Conservation (phyloP, 2,888 invertebrate genomes). For the Ormyrus pomaceus region DNA sequence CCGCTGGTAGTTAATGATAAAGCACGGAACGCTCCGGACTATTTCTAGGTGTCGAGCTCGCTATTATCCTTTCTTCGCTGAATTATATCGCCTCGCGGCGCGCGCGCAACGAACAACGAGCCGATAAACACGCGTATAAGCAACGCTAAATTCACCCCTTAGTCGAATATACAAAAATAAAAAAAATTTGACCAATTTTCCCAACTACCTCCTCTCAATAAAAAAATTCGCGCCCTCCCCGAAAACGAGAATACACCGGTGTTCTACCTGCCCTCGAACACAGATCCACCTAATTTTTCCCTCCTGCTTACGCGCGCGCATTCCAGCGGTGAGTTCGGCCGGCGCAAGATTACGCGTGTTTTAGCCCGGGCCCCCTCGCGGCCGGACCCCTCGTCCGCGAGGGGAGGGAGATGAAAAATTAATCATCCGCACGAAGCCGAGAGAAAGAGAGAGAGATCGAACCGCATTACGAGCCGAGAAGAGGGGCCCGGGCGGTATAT, state of each 20-base stretch:
- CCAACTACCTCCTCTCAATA: no score
- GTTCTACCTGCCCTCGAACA: neutral
- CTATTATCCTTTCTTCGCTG: slow-evolving; percentile 16
- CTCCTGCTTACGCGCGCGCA: neutral
- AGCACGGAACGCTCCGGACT: neutral
- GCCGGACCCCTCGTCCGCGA: neutral
- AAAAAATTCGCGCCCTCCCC: neutral
- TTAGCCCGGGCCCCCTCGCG: neutral
- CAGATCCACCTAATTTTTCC: slow-evolving; percentile 19
- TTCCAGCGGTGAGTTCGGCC: slow-evolving; percentile 22
- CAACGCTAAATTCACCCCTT: neutral
- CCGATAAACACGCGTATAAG: no score
- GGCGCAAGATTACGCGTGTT: slow-evolving; percentile 46
- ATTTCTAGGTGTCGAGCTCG: slow-evolving; percentile 16
- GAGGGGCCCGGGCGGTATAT: no score
- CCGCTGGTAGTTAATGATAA: slow-evolving; percentile 39
- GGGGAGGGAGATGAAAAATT: slow-evolving; percentile 33
- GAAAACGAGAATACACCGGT: neutral
- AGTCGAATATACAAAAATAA: neutral
- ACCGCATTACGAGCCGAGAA: slow-evolving; percentile 10
- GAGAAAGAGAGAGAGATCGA: neutral
- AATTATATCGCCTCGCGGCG: neutral
- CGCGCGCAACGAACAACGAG: neutral
- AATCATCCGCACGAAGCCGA: slow-evolving; percentile 25
- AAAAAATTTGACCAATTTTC: neutral